These are phyloP conservation scores for Tetragonisca angustula DNA, from an alignment of 2,888 invertebrate genomes.

Conservation along the genomic window DNA sequence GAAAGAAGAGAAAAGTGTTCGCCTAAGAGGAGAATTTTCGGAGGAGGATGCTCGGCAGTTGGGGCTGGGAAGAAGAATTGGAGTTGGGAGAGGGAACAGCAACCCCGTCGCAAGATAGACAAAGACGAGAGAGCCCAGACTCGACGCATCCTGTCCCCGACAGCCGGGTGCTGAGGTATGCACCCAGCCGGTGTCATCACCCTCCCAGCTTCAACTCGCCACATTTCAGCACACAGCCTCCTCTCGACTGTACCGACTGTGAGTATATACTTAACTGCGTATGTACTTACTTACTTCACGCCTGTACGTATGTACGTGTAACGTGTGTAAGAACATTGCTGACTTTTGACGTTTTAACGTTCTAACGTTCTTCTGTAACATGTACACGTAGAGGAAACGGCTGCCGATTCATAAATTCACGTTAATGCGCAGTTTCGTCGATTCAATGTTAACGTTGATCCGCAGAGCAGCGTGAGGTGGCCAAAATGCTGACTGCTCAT, in stretches of 20 bases:
- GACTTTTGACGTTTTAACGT: no score
- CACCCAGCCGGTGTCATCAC: slow-evolving; percentile 82
- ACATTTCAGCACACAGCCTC: slow-evolving; percentile 81
- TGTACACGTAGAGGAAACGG: no score
- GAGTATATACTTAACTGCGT: slow-evolving; percentile 64
- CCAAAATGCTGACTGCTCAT: slow-evolving; percentile 82
- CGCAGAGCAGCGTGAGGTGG: slow-evolving; percentile 81
- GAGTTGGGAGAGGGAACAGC: slow-evolving; percentile 80
- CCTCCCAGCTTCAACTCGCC: slow-evolving; percentile 79
- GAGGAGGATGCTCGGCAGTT: slow-evolving; percentile 83
- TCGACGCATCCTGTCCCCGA: slow-evolving; percentile 82
- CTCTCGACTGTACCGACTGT: slow-evolving; percentile 82
- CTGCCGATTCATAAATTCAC: no score
- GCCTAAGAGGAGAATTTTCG: slow-evolving; percentile 77
- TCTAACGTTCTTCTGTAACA: no score
- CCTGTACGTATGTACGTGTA: no score
- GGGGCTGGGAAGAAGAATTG: slow-evolving; percentile 81
- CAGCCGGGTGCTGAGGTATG: slow-evolving; percentile 83
- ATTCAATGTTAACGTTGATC: slow-evolving; percentile 28
- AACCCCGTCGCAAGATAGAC: slow-evolving; percentile 75
- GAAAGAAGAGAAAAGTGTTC: slow-evolving; percentile 77
- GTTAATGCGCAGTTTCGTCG: no score
- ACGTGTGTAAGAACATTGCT: no score
- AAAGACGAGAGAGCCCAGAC: slow-evolving; percentile 79
- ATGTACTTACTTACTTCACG: background rate